phyloP scores from a whole-genome alignment of 2,113 vertebrate genomes.

The Lichenostomus cassidix region DNA sequence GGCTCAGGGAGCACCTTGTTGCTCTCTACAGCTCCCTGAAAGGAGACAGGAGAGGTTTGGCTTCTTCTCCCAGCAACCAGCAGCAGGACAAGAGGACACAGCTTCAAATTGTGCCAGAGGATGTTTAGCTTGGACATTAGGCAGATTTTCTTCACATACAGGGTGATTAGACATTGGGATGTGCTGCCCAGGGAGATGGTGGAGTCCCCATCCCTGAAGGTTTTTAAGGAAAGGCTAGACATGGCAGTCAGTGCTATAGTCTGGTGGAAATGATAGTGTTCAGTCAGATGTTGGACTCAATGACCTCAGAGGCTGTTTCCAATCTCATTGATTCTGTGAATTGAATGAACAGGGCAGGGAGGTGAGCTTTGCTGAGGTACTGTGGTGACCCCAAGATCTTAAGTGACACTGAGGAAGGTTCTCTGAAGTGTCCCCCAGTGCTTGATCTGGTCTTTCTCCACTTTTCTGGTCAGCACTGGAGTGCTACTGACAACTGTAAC shows the following conservation, averaged over 20 bases:
- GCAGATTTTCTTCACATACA: no score
- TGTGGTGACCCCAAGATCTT: no score
- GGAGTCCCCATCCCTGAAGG: not conserved
- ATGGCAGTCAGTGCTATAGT: not conserved
- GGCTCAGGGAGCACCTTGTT: no score
- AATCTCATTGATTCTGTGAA: rapidly evolving
- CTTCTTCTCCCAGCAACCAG: not conserved
- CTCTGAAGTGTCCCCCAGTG: not conserved
- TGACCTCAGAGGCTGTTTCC: not conserved
- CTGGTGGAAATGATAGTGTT: not conserved
- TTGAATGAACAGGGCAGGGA: not conserved
- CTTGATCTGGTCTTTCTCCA: not conserved
- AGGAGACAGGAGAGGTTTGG: no score
- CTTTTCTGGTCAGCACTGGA: rapidly evolving
- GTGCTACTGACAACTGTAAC: not conserved
- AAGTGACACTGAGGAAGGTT: not conserved
- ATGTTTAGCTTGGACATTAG: not conserved
- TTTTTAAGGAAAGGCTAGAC: no score
- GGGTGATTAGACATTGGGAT: not conserved
- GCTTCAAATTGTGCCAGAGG: not conserved
- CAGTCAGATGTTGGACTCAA: not conserved
- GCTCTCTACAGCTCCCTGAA: not conserved
- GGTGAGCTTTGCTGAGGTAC: not conserved
- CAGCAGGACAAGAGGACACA: no score
- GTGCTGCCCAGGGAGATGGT: not conserved